Evolutionary conservation across 1,140 invertebrate species (phyloP).

Genomic region (Brachionus calyciflorus): DNA sequence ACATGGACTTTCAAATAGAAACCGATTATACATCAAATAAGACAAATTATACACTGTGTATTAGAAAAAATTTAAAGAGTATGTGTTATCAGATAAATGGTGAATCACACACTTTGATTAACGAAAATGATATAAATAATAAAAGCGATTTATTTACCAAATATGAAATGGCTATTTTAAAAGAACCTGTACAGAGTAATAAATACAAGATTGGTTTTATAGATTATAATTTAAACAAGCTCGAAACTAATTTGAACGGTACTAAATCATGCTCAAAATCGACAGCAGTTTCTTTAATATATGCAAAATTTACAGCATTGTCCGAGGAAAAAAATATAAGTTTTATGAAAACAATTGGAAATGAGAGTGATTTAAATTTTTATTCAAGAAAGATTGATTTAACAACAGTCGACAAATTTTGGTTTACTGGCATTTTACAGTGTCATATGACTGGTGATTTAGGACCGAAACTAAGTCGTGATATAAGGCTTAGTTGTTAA

Average conservation of each 20-base stretch:
- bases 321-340: not conserved
- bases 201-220: slow-evolving; percentile 9
- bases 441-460: slow-evolving; percentile 17
- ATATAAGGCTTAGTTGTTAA: slow-evolving; percentile 5
- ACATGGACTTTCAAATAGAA: not conserved
- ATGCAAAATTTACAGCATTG: not conserved
- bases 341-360: not conserved
- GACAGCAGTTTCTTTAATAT: not conserved
- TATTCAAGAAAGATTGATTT: not conserved
- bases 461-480: not conserved
- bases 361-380: not conserved
- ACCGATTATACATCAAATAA: not conserved
- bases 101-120: not conserved
- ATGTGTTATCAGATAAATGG: not conserved
- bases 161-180: not conserved
- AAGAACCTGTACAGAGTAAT: not conserved
- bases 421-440: slow-evolving; percentile 24
- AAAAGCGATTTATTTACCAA: too few species aligned
- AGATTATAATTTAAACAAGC: not conserved
- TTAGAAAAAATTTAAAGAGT: not conserved
- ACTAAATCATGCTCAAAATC: not conserved
- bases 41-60: not conserved
- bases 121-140: too few species aligned
- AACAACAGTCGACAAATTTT: slow-evolving; percentile 13
- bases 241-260: not conserved